Evolutionary conservation across 2,113 vertebrate genomes (phyloP), one percentile per base, ranked within the genome.

Genomic region (Pelobates fuscus): DNA sequence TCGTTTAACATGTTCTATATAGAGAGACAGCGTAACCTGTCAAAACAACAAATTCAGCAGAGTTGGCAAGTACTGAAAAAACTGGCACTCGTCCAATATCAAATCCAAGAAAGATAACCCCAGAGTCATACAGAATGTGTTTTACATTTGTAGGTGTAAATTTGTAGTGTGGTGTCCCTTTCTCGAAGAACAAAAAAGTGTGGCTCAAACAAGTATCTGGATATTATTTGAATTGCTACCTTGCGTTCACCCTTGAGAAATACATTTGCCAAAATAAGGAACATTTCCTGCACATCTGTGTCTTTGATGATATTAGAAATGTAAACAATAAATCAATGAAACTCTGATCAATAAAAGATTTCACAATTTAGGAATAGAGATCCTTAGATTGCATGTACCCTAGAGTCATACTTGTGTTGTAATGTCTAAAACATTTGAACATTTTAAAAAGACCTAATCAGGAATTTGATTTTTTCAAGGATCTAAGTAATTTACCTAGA

Each of bases 381-480:
- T 54, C 46, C 14, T 24, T 20, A 25, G 26, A 27, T 29, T 61
- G 29, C 24, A 29, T 23, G 21, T 66, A 49, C 61, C 46, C 61
- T 24, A 8, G 15, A 63, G 69, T 26, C 43, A 25, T n/a, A 26
- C 60, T 64, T 64, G 44, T 73, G 70, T 41, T 41, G 70, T 73
- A 64, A 73, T 73, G 43, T 87, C 86, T 71, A 67, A 79, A 86
- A 86, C 81, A 88, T 85, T 85, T 87, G 89, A 90, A 86, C 77
- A 68, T 81, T 74, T 74, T 61, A 74, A 74, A 74, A 41, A 57
- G 46, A 57, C 65, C 46, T 65, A 55, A 65, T 65, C 44, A 43
- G 41, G 27, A 32, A 21, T 54, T 55, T 61, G 60, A 37, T 72
- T 72, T 62, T 43, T 49, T 24, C 30, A 72, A 20, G 70, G 43